Evolutionary conservation across 92 coral and sea anemone genomes (phyloP).

Genomic region (Palythoa grandiflora): DNA sequence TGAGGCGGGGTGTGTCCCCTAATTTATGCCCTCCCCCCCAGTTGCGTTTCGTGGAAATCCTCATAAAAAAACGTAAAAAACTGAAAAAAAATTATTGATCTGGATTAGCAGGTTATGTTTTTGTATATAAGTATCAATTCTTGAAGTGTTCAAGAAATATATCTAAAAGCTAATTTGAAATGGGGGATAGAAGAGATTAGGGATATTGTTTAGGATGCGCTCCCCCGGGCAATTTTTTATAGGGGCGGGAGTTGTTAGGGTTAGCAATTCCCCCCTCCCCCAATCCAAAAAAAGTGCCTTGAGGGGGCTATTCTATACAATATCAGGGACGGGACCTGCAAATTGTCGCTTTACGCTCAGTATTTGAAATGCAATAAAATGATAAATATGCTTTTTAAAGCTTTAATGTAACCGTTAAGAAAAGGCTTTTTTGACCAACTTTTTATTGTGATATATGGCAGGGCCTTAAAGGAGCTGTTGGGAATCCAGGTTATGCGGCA

Average conservation of each 20-base stretch:
- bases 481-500: constrained; percentile 21
- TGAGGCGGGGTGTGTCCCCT: not conserved
- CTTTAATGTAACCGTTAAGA: not conserved
- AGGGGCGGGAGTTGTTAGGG: too few species aligned
- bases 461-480: constrained; percentile 21
- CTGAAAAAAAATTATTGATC: too few species aligned
- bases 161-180: not conserved
- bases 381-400: not conserved
- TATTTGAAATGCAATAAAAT: too few species aligned
- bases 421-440: not conserved
- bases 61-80: not conserved
- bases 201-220: too few species aligned
- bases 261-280: too few species aligned
- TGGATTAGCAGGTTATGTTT: not conserved
- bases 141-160: not conserved
- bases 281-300: too few species aligned
- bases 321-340: too few species aligned
- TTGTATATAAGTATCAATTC: not conserved
- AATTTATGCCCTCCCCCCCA: not conserved
- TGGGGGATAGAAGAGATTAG: too few species aligned
- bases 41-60: not conserved
- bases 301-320: too few species aligned
- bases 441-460: not conserved
- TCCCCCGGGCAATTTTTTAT: too few species aligned
- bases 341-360: too few species aligned